phyloP scores from a whole-genome alignment of 2,113 vertebrate species.

The Miniopterus natalensis region DNA sequence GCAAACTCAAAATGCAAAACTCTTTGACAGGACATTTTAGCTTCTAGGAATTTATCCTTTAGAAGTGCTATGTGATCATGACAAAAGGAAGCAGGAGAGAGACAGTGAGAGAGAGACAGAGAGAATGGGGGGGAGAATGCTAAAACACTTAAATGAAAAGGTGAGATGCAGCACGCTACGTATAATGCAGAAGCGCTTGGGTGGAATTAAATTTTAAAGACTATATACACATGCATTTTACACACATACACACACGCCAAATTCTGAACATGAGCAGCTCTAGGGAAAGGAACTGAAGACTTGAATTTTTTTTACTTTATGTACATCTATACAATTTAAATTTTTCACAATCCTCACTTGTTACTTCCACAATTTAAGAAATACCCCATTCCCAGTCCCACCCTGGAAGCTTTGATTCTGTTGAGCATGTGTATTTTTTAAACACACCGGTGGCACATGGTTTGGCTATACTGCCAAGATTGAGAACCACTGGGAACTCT shows the following conservation, averaged over 20 bases:
- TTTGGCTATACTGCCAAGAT: neutral
- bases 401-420: neutral
- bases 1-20: neutral
- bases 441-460: neutral
- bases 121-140: neutral
- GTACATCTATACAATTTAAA: neutral
- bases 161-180: rapidly evolving
- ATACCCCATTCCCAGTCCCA: neutral
- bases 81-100: neutral
- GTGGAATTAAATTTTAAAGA: neutral
- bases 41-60: constrained; percentile 4
- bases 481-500: neutral
- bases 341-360: neutral
- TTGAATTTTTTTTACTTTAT: constrained; percentile 25
- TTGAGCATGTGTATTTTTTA: neutral
- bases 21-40: neutral
- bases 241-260: neutral
- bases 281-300: neutral
- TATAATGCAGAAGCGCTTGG: neutral
- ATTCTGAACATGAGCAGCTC: neutral
- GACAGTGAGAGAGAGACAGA: neutral
- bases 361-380: neutral
- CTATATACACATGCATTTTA: neutral
- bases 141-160: neutral
- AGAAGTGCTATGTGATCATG: neutral